A percentile compares a stretch with the other conserved stretches of the same genome.
Evolutionary conservation across 2,888 invertebrate species (phyloP).

Genomic region (Ophraella communa): DNA sequence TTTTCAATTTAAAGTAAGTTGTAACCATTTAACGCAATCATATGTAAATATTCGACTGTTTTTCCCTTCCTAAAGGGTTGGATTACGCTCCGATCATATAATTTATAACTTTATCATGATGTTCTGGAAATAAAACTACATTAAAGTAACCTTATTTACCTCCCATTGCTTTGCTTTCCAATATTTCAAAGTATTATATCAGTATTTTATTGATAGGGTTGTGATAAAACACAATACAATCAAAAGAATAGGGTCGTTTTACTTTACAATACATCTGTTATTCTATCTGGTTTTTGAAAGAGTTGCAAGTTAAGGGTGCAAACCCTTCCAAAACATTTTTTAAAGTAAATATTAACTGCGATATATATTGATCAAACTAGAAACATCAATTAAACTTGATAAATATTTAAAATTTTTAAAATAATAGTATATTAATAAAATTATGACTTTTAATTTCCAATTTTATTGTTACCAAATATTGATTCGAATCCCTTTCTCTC

Average conservation of each 20-base stretch:
- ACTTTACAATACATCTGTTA: conserved; percentile 7
- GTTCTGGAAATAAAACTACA: neutral
- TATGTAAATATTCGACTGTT: too few relatives aligned
- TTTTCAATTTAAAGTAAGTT: too few relatives aligned
- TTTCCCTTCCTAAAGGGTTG: neutral
- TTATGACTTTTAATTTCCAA: too few relatives aligned
- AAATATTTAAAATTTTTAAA: too few relatives aligned
- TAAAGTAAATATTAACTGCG: too few relatives aligned
- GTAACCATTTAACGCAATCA: too few relatives aligned
- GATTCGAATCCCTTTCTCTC: neutral
- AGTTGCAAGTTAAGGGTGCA: neutral
- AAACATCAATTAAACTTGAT: too few relatives aligned
- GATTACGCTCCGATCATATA: neutral
- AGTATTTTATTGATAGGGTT: conserved; percentile 5
- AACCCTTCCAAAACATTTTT: neutral
- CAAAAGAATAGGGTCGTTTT: neutral
- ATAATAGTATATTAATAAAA: too few relatives aligned
- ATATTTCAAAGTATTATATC: neutral
- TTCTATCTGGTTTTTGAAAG: neutral
- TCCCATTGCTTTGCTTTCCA: neutral
- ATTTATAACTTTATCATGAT: too few relatives aligned
- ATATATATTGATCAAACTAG: too few relatives aligned
- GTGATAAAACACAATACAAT: neutral
- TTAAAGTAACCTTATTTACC: neutral
- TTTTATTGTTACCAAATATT: neutral